Evolutionary conservation across 2,113 vertebrate species (phyloP).

Genomic region (Catharus bicknelli): DNA sequence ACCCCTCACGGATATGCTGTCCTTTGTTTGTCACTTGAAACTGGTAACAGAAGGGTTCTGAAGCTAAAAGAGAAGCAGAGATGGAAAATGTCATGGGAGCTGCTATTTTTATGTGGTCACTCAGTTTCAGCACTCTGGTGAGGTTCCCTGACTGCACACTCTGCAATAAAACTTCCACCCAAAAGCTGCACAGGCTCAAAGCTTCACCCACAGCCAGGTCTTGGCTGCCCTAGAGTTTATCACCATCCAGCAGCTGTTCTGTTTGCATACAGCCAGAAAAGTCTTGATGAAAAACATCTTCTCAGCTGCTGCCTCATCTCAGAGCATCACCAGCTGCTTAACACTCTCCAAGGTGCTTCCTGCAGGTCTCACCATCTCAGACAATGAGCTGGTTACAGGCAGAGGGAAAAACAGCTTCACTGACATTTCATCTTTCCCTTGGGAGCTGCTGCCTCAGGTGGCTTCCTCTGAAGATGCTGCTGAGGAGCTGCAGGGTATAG

Average conservation of each 20-base stretch:
- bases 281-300: background rate
- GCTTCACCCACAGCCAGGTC: background rate
- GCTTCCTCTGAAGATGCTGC: background rate
- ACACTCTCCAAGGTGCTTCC: background rate
- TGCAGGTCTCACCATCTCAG: background rate
- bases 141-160: background rate
- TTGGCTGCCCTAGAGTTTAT: background rate
- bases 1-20: slow-evolving; percentile 75
- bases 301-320: background rate
- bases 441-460: background rate
- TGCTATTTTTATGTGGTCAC: background rate
- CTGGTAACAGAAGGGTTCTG: slow-evolving; percentile 67
- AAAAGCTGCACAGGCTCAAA: background rate
- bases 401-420: fast-evolving
- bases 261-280: background rate
- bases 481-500: background rate
- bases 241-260: background rate
- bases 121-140: background rate
- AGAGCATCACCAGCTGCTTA: background rate
- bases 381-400: background rate
- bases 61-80: slow-evolving; percentile 64
- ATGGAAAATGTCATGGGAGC: background rate
- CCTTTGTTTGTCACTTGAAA: slow-evolving; percentile 85
- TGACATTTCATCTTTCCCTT: background rate
- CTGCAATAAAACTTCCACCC: background rate